Evolutionary conservation across 2,113 vertebrate species (phyloP), one percentile per base, ranked within the genome.

Genomic region (Coregonus clupeaformis): DNA sequence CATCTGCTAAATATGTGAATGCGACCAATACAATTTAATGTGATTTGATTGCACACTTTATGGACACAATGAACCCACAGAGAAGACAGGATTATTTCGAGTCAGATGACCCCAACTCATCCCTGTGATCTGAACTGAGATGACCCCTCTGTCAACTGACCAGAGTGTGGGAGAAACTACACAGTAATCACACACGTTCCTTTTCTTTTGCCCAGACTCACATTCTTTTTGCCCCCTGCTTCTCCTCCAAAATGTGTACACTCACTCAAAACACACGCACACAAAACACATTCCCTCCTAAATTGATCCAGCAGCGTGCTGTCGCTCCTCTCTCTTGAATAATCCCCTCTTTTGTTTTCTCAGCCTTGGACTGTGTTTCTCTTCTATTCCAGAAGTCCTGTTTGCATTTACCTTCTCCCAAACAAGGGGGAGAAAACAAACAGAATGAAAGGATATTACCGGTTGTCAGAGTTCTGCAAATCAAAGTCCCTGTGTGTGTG

Each of bases 311-410:
- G 36, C 36, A 11, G 9, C 9, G 9, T 9, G 29, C 65, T 11
- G 16, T 20, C 18, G 6, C 30, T 68, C 20, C 16, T 68, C 30
- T 42, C 32, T 32, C 59, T 79, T 32, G 6, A 88, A 86, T 88
- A 80, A 72, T 82, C 87, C 78, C 76, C 22, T 70, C 78, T 78
- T 86, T 86, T 91, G 87, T 89, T 88, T 88, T 85, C 79, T 84
- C 84, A 87, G 88, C 85, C 86, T 45, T 25, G 77, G 84, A 84
- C 84, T 82, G 84, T 87, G 84, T 87, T 90, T 90, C 87, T 87
- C 88, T 88, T 88, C 9, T 86, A 78, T 76, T 84, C 81, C 77
- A 82, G 88, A 91, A 92, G 91, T 93, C 89, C 90, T 90, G 90
- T 91, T 93, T 91, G 85, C 77, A 79, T 87, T 89, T 86, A 90